phyloP scores from a whole-genome alignment of 2,888 invertebrate genomes.

The Psococerastis gibbosa region DNA sequence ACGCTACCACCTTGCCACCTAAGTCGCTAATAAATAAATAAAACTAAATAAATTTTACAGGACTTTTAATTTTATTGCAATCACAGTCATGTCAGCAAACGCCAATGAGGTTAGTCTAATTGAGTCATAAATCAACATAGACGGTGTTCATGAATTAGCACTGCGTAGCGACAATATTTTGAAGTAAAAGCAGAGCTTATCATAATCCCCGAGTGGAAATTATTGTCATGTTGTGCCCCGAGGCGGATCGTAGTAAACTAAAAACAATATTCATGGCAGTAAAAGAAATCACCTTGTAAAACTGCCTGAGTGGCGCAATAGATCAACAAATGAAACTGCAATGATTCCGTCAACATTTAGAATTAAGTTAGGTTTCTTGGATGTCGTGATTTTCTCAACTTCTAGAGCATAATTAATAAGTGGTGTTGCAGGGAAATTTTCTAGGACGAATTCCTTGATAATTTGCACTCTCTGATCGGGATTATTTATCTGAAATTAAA shows the following conservation, averaged over 20 bases:
- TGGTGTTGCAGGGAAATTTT: constrained; percentile 85
- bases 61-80: no score
- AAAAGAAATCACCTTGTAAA: constrained; percentile 58
- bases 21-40: no score
- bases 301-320: constrained; percentile 81
- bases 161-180: no score
- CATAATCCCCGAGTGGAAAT: neutral
- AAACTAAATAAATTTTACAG: no score
- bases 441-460: constrained; percentile 85
- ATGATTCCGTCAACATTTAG: constrained; percentile 98
- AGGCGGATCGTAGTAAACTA: no score
- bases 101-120: no score
- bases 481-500: constrained; percentile 58
- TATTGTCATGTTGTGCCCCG: neutral
- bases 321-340: constrained; percentile 92
- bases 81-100: no score
- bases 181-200: neutral
- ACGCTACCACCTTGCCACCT: no score
- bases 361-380: constrained; percentile 99
- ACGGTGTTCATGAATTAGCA: no score
- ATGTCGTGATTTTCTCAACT: constrained; percentile 96
- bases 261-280: neutral
- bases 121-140: no score
- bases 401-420: constrained; percentile 90
- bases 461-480: constrained; percentile 97